Percentiles rank a stretch among this genome's conserved stretches.
Conservation (phyloP, 2,888 invertebrate genomes). For the Ectemnius lituratus region DNA sequence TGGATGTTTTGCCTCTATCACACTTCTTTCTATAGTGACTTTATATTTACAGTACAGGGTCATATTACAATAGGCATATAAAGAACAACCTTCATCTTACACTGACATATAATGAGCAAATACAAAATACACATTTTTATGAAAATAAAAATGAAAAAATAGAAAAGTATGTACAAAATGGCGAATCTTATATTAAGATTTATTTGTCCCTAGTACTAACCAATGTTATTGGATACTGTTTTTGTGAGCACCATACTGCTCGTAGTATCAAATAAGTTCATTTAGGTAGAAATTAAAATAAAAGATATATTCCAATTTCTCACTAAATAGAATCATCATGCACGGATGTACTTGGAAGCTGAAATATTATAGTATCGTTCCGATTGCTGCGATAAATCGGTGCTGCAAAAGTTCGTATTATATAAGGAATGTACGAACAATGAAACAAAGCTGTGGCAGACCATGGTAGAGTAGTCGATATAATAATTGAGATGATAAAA, state of each 20-base stretch:
- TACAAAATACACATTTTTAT: constrained; percentile 56
- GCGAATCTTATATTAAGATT: constrained; percentile 36
- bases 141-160: constrained; percentile 55
- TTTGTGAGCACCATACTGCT: constrained; percentile 30
- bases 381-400: background rate
- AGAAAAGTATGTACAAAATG: constrained; percentile 56
- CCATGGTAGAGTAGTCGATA: too few species aligned
- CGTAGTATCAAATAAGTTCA: constrained; percentile 10
- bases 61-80: constrained; percentile 50
- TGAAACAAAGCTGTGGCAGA: too few species aligned
- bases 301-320: constrained; percentile 25
- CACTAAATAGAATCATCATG: constrained; percentile 18
- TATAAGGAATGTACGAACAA: too few species aligned
- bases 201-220: constrained; percentile 46
- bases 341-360: constrained; percentile 32
- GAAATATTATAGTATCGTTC: constrained; percentile 16
- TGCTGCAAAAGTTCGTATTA: too few species aligned
- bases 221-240: constrained; percentile 17
- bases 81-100: constrained; percentile 38
- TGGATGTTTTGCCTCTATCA: constrained; percentile 27
- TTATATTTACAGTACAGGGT: constrained; percentile 53
- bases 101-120: constrained; percentile 48
- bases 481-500: too few species aligned
- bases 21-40: constrained; percentile 31
- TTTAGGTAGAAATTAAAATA: constrained; percentile 23